A percentile compares a stretch with the other conserved stretches of the same genome.
These are phyloP conservation scores for Myripristis murdjan DNA, from an alignment of 2,797 vertebrate genomes.

Conservation along the genomic window DNA sequence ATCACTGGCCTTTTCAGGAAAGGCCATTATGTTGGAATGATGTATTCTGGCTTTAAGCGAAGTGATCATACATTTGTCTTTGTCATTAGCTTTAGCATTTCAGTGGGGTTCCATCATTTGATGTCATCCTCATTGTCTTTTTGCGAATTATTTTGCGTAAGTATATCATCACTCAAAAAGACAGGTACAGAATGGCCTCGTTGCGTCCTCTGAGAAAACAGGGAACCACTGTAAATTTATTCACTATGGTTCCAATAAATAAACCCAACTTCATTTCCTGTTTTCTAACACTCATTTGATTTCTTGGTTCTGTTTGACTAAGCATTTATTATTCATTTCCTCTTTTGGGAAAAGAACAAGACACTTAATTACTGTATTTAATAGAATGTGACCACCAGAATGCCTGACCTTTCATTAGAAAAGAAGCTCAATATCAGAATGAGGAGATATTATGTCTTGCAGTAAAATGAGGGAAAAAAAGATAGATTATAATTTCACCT, in stretches of 20 bases:
- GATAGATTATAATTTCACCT: conserved; percentile 1
- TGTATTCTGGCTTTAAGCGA: conserved; percentile 65
- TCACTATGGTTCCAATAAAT: conserved; percentile 48
- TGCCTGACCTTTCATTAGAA: conserved; percentile 53
- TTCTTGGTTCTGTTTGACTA: conserved; percentile 56
- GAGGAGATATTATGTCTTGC: conserved; percentile 13
- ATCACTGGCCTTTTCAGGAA: conserved; percentile 43
- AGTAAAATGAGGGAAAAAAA: conserved; percentile 3
- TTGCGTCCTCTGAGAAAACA: conserved; percentile 49
- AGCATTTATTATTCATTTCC: conserved; percentile 75
- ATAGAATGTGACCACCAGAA: conserved; percentile 54
- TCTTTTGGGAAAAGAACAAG: conserved; percentile 56
- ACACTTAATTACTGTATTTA: conserved; percentile 65
- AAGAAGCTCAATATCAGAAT: conserved; percentile 30
- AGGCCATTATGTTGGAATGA: conserved; percentile 62
- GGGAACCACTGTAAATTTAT: conserved; percentile 61
- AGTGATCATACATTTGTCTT: conserved; percentile 57
- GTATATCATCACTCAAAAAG: conserved; percentile 54
- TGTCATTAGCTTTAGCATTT: conserved; percentile 45
- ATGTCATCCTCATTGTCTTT: conserved; percentile 45
- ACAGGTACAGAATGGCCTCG: conserved; percentile 54
- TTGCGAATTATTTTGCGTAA: conserved; percentile 49
- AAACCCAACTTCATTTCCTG: conserved; percentile 62
- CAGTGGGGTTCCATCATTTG: conserved; percentile 38
- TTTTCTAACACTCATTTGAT: conserved; percentile 50